A percentile compares a stretch with the other conserved stretches of the same genome.
These are phyloP conservation scores for Mico argentatus DNA, from an alignment of 2,797 vertebrate species.

Conservation along the genomic window DNA sequence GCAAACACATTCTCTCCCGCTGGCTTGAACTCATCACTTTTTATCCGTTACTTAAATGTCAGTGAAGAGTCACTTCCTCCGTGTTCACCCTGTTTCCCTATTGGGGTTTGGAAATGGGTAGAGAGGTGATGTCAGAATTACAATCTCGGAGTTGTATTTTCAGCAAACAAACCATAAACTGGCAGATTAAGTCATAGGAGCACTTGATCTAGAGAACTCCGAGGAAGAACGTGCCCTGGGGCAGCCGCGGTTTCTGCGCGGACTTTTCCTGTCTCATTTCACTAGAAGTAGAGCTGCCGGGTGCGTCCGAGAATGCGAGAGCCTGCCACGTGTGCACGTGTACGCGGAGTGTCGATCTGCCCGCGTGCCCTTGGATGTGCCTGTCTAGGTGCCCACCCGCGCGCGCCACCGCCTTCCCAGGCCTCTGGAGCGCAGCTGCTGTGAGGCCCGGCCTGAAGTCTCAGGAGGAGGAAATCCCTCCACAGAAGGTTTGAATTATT, in stretches of 20 bases:
- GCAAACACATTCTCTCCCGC: neutral
- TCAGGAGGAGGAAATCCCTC: neutral
- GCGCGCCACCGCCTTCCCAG: neutral
- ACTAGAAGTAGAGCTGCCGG: neutral
- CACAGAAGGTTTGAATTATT: slow-evolving; percentile 67
- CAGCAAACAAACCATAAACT: neutral
- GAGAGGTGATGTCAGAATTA: neutral
- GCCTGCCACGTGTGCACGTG: neutral
- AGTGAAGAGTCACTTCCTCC: neutral
- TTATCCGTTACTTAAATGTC: neutral
- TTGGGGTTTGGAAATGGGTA: neutral
- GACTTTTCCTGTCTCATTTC: neutral
- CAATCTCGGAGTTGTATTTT: slow-evolving; percentile 11
- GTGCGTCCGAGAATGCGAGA: fast-evolving
- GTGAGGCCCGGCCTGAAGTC: neutral
- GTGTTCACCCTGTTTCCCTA: neutral
- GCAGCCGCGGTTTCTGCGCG: neutral
- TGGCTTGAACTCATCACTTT: neutral
- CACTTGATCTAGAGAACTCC: neutral
- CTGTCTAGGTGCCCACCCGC: neutral
- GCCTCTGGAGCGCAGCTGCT: neutral
- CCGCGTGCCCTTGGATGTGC: neutral
- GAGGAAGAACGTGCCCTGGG: neutral
- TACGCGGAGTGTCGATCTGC: neutral
- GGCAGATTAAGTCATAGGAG: neutral